A percentile compares a stretch with the other conserved stretches of the same genome.
Evolutionary conservation across 1,140 invertebrate species (phyloP).

Genomic region (Rhopalosiphum maidis): DNA sequence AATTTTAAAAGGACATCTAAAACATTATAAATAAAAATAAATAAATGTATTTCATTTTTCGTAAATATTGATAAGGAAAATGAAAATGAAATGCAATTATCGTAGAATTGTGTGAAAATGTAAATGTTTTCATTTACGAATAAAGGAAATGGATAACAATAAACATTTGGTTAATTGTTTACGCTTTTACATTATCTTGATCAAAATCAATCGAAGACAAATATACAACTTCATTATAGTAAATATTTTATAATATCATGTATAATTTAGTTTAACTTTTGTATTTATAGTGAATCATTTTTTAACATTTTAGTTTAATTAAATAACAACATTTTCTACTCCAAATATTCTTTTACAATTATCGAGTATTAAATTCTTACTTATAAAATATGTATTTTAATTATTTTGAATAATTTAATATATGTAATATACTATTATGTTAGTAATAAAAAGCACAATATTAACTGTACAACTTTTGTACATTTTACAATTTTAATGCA

Average conservation of each 20-base stretch:
- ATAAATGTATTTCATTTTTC: neutral
- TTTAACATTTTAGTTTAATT: neutral
- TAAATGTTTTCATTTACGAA: neutral
- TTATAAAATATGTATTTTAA: neutral
- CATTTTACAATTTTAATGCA: neutral
- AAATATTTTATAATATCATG: neutral
- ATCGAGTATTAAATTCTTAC: neutral
- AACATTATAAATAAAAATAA: too few species aligned
- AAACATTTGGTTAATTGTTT: neutral
- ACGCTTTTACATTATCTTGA: neutral
- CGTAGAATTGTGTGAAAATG: neutral
- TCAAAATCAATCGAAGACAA: neutral
- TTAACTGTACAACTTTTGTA: neutral
- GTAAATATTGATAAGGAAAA: neutral
- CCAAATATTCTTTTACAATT: neutral
- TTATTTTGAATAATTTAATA: neutral
- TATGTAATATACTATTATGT: neutral
- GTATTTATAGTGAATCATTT: neutral
- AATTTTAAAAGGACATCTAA: neutral
- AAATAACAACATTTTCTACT: neutral
- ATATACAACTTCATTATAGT: neutral
- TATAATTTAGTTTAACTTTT: neutral
- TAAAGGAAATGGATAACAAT: neutral
- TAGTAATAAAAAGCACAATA: neutral
- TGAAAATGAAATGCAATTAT: neutral